These are phyloP conservation scores for Aphis craccivora DNA, from an alignment of 1,140 invertebrate species.

Conservation along the genomic window DNA sequence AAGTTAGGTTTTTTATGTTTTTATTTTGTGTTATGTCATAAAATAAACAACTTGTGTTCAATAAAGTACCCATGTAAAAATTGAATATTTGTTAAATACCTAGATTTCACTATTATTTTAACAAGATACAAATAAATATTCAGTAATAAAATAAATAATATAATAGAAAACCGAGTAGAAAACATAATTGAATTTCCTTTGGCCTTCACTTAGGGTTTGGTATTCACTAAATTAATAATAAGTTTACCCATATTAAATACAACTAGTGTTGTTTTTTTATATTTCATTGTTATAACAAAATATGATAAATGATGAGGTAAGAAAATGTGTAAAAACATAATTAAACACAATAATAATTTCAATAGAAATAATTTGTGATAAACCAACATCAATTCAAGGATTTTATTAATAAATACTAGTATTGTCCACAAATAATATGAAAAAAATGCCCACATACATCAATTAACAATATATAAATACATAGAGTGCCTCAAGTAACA, in stretches of 20 bases:
- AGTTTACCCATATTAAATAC: not conserved
- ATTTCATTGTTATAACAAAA: not conserved
- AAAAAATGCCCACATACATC: not conserved
- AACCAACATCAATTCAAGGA: not conserved
- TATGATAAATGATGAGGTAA: not conserved
- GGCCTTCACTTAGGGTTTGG: not conserved
- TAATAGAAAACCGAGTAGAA: conserved; percentile 7
- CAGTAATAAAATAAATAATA: not conserved
- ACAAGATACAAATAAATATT: not conserved
- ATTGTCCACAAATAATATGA: not conserved
- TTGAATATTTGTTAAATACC: not conserved
- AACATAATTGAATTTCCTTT: conserved; percentile 34
- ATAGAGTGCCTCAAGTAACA: not conserved
- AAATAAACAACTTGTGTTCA: not conserved
- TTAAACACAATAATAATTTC: not conserved
- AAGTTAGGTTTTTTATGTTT: not conserved
- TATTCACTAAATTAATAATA: not conserved
- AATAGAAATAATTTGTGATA: not conserved
- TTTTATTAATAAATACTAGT: not conserved
- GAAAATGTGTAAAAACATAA: not conserved
- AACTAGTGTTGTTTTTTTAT: not conserved
- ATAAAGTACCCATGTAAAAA: not conserved
- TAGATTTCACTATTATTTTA: not conserved
- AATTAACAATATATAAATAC: not conserved
- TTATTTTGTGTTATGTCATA: not conserved